phyloP scores from a whole-genome alignment of 2,797 vertebrate species.

The Micromesistius poutassou region DNA sequence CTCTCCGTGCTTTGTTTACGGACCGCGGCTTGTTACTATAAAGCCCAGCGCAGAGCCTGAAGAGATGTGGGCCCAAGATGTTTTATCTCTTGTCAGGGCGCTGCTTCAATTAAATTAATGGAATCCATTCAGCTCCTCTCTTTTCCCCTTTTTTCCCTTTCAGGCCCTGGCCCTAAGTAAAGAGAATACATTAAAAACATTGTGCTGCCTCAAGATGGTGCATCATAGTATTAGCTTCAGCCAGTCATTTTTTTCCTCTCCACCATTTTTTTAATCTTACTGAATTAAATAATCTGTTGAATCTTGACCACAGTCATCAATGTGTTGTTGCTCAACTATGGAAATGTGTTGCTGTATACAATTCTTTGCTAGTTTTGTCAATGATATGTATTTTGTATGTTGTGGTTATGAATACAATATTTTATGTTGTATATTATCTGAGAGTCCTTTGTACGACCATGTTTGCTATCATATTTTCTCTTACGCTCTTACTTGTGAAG shows the following conservation, averaged over 20 bases:
- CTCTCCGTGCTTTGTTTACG: slow-evolving; percentile 78
- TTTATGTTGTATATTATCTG: not conserved
- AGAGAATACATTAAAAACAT: slow-evolving; percentile 99
- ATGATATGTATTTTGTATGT: not conserved
- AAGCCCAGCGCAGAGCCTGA: slow-evolving; percentile 80
- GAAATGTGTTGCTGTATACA: slow-evolving; percentile 54
- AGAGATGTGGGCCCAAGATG: slow-evolving; percentile 90
- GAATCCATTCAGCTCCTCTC: slow-evolving; percentile 86
- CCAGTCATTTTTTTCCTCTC: slow-evolving; percentile 75
- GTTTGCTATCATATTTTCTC: not conserved
- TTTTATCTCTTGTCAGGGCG: slow-evolving; percentile 97
- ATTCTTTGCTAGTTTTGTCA: not conserved
- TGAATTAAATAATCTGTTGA: slow-evolving; percentile 88
- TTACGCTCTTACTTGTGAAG: slow-evolving; percentile 2
- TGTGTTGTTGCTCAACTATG: slow-evolving; percentile 64
- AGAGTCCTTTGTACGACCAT: not conserved
- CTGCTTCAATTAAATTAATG: slow-evolving; percentile 99
- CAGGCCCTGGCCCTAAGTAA: slow-evolving; percentile 75
- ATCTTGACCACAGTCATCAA: slow-evolving; percentile 78
- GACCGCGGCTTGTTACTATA: slow-evolving; percentile 91
- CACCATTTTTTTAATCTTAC: slow-evolving; percentile 50
- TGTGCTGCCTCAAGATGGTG: slow-evolving; percentile 95
- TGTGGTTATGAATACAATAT: not conserved
- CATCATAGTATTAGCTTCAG: slow-evolving; percentile 86
- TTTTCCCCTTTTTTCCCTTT: slow-evolving; percentile 79